A percentile compares a stretch with the other conserved stretches of the same genome.
These are phyloP conservation scores for Epizoanthus scotinus DNA, from an alignment of 92 coral and sea anemone species.

Conservation along the genomic window DNA sequence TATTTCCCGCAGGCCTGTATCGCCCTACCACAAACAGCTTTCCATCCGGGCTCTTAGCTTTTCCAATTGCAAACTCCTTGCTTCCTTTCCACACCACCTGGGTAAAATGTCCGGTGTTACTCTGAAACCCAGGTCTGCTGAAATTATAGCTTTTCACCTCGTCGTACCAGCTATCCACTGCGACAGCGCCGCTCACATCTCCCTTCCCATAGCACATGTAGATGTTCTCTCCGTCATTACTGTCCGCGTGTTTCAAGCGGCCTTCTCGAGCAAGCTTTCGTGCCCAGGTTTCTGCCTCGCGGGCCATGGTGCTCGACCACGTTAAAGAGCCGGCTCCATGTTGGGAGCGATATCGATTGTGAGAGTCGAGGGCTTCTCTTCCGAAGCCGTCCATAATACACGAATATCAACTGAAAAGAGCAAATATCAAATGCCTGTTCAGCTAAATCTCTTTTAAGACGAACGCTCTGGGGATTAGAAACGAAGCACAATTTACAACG, in stretches of 20 bases:
- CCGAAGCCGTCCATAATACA: slow-evolving; percentile 65
- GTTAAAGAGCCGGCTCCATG: slow-evolving; percentile 85
- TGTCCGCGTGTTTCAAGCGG: slow-evolving; percentile 77
- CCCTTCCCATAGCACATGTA: slow-evolving; percentile 65
- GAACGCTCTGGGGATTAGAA: too few species aligned
- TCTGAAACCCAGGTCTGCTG: slow-evolving; percentile 67
- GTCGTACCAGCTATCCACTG: slow-evolving; percentile 89
- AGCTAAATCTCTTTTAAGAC: too few species aligned
- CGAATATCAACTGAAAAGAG: neutral
- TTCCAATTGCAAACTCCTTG: slow-evolving; percentile 78
- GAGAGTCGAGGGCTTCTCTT: slow-evolving; percentile 73
- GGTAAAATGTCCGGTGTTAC: slow-evolving; percentile 89
- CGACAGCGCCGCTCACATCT: slow-evolving; percentile 69
- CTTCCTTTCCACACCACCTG: slow-evolving; percentile 89
- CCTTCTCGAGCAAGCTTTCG: slow-evolving; percentile 76
- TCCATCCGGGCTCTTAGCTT: slow-evolving; percentile 83
- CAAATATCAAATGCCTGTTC: neutral
- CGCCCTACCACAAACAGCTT: slow-evolving; percentile 88
- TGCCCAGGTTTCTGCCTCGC: slow-evolving; percentile 97
- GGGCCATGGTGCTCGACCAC: slow-evolving; percentile 92
- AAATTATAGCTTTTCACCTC: slow-evolving; percentile 74
- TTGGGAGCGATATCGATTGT: slow-evolving; percentile 79
- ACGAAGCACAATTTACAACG: too few species aligned
- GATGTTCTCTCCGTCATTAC: slow-evolving; percentile 87
- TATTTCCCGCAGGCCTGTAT: slow-evolving; percentile 92